Conservation (phyloP, 2,113 vertebrate genomes). For the Passer domesticus region DNA sequence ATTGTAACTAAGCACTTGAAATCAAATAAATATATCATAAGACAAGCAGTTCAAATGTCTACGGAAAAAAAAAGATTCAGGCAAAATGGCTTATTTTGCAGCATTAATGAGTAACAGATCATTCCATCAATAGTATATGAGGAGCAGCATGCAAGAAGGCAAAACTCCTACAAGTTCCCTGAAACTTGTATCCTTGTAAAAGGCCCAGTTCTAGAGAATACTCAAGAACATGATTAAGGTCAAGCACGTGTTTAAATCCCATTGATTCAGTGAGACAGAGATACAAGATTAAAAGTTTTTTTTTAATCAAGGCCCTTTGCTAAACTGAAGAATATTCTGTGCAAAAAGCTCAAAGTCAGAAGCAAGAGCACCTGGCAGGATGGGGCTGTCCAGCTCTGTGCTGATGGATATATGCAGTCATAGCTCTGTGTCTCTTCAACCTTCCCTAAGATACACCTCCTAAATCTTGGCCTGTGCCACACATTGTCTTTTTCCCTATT, state of each 20-base stretch:
- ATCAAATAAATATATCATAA: conserved; percentile 55
- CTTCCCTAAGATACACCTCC: background rate
- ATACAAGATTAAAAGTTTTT: background rate
- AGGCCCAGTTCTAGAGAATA: background rate
- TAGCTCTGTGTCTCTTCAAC: background rate
- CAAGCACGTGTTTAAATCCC: background rate
- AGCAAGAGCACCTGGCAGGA: background rate
- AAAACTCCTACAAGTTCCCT: conserved; percentile 2
- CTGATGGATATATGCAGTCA: background rate
- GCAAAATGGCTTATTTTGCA: conserved; percentile 45
- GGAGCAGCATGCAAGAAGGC: background rate
- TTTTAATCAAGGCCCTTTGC: background rate
- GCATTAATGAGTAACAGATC: conserved; percentile 54
- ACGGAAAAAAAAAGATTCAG: conserved; percentile 1
- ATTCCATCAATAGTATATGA: conserved; percentile 30
- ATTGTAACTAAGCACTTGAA: conserved; percentile 43
- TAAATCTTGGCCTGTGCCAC: background rate
- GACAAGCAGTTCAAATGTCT: conserved; percentile 41
- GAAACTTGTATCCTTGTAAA: background rate
- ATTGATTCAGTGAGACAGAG: background rate
- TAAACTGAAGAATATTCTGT: background rate
- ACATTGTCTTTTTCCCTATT: background rate
- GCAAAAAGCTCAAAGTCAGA: background rate
- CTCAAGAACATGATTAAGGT: background rate
- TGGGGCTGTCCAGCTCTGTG: background rate